These are phyloP conservation scores for Silurus asotus DNA, from an alignment of 2,113 vertebrate species.

Conservation along the genomic window DNA sequence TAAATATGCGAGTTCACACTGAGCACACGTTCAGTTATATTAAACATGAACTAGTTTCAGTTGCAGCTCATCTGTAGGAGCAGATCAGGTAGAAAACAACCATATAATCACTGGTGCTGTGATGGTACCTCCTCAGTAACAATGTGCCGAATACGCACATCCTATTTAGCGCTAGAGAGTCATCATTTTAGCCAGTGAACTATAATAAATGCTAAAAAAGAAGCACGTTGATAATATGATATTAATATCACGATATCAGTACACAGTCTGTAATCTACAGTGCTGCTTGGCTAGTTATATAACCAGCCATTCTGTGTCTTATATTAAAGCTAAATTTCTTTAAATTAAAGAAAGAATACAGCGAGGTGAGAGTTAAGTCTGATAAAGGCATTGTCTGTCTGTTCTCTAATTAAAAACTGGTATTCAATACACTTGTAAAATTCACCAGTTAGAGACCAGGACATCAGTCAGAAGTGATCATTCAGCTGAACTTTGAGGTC, in stretches of 20 bases:
- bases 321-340: too few species aligned
- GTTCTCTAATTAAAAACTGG: neutral
- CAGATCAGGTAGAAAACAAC: neutral
- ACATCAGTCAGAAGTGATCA: neutral
- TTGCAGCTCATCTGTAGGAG: neutral
- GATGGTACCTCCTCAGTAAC: too few species aligned
- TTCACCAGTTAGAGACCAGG: neutral
- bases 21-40: neutral
- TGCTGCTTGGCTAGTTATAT: too few species aligned
- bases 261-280: neutral
- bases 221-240: neutral
- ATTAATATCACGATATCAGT: neutral
- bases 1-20: neutral
- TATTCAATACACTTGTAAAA: neutral
- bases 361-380: neutral
- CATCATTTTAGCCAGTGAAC: neutral
- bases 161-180: neutral
- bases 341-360: too few species aligned
- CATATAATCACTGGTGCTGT: neutral
- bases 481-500: neutral
- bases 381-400: neutral
- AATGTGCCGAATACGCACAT: neutral
- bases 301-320: neutral
- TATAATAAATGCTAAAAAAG: neutral
- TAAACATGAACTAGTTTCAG: neutral